Evolutionary conservation across 2,797 vertebrate genomes (phyloP).

Genomic region (Pseudomugil gertrudae): DNA sequence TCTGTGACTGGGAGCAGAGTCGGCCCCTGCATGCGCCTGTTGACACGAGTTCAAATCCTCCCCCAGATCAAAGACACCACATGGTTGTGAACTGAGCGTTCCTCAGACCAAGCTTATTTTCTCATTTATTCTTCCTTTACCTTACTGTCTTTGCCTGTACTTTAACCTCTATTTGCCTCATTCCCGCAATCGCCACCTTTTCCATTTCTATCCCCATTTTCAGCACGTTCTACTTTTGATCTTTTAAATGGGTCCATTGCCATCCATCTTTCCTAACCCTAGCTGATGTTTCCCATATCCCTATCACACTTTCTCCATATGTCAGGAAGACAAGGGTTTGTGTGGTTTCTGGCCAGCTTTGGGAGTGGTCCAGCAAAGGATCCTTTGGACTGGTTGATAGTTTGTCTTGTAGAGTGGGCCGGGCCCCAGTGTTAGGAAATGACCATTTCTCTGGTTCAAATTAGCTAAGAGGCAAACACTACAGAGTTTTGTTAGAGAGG

Average conservation of each 20-base stretch:
- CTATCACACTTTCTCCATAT: constrained; percentile 68
- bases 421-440: constrained; percentile 70
- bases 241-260: constrained; percentile 39
- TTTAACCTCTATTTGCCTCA: constrained; percentile 47
- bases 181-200: constrained; percentile 36
- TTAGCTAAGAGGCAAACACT: constrained; percentile 79
- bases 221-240: constrained; percentile 31
- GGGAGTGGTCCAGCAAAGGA: constrained; percentile 55
- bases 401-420: constrained; percentile 53
- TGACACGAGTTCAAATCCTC: constrained; percentile 68
- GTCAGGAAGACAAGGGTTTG: constrained; percentile 65
- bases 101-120: constrained; percentile 53
- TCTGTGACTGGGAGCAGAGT: constrained; percentile 67
- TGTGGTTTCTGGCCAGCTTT: constrained; percentile 65
- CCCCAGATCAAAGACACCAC: constrained; percentile 77
- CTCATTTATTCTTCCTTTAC: constrained; percentile 43
- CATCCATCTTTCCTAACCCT: constrained; percentile 28
- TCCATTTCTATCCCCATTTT: constrained; percentile 37
- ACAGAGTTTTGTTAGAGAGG: constrained; percentile 56
- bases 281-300: constrained; percentile 64
- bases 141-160: constrained; percentile 37
- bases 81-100: constrained; percentile 58
- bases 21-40: constrained; percentile 64
- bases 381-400: constrained; percentile 52
- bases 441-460: constrained; percentile 83